Evolutionary conservation across 2,888 invertebrate genomes (phyloP).

Genomic region (Ophion slaviceki): DNA sequence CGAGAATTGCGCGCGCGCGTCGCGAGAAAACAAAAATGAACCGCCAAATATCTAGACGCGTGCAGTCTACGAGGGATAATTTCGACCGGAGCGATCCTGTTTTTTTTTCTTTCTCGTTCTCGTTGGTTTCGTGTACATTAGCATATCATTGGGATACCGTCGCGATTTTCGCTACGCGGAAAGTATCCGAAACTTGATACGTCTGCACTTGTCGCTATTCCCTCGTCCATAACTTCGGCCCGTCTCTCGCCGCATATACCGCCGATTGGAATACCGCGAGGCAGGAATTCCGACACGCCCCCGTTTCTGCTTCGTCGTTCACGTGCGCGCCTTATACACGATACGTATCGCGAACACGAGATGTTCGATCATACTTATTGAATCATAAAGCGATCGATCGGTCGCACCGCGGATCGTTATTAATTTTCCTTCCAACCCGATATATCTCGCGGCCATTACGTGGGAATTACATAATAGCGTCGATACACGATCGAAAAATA

Average conservation of each 20-base stretch:
- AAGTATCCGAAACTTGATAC: slow-evolving; percentile 16
- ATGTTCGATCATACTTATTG: slow-evolving; percentile 56
- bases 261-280: not conserved
- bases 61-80: too few relatives aligned
- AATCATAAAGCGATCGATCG: slow-evolving; percentile 50
- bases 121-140: not conserved
- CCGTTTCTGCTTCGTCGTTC: slow-evolving; percentile 15
- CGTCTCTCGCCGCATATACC: not conserved
- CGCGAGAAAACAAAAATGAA: not conserved
- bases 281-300: slow-evolving; percentile 23
- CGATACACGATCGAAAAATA: slow-evolving; percentile 35
- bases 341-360: slow-evolving; percentile 33
- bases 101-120: not conserved
- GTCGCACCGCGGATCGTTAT: slow-evolving; percentile 31
- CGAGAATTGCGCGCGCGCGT: too few relatives aligned
- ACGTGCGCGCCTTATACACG: slow-evolving; percentile 2
- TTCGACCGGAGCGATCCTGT: too few relatives aligned
- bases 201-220: not conserved
- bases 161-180: not conserved
- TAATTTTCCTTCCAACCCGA: slow-evolving; percentile 27
- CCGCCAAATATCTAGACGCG: too few relatives aligned
- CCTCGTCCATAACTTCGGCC: not conserved
- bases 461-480: slow-evolving; percentile 53
- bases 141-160: not conserved
- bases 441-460: slow-evolving; percentile 35